Conservation (phyloP, 2,888 invertebrate genomes). For the Yponomeuta plumbellus region DNA sequence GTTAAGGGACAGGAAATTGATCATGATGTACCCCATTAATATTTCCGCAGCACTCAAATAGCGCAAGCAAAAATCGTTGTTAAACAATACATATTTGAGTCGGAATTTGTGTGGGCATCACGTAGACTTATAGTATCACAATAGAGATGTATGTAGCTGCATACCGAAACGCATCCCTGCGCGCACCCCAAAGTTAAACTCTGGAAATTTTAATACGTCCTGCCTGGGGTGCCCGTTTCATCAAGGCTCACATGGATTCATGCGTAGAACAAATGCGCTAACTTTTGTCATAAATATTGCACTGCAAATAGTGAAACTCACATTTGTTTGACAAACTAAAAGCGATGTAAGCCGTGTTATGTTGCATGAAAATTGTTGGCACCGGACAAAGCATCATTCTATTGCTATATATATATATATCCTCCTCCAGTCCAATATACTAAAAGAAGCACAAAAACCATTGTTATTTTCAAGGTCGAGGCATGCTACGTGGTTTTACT, state of each 20-base stretch:
- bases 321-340: not conserved
- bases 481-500: too few relatives aligned
- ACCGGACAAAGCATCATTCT: not conserved
- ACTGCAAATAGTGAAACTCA: not conserved
- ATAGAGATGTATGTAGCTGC: slow-evolving; percentile 34
- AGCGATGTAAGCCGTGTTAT: not conserved
- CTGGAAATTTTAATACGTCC: slow-evolving; percentile 63
- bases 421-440: too few relatives aligned
- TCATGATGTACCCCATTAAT: slow-evolving; percentile 68
- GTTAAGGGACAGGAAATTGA: slow-evolving; percentile 72
- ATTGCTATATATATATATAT: not conserved
- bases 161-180: slow-evolving; percentile 51
- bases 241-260: slow-evolving; percentile 33
- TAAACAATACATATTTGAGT: slow-evolving; percentile 30
- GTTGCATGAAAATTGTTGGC: not conserved
- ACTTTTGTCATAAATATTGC: not conserved
- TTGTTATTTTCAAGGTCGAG: too few relatives aligned
- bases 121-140: slow-evolving; percentile 38
- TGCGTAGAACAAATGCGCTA: not conserved
- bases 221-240: slow-evolving; percentile 37
- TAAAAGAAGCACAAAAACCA: too few relatives aligned
- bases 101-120: slow-evolving; percentile 28
- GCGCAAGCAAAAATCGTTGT: slow-evolving; percentile 26
- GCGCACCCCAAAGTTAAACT: slow-evolving; percentile 59
- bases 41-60: slow-evolving; percentile 63